These are phyloP conservation scores for rat (Rattus norvegicus) DNA, from an alignment of 2,113 vertebrate genomes.

Conservation along the genomic window DNA sequence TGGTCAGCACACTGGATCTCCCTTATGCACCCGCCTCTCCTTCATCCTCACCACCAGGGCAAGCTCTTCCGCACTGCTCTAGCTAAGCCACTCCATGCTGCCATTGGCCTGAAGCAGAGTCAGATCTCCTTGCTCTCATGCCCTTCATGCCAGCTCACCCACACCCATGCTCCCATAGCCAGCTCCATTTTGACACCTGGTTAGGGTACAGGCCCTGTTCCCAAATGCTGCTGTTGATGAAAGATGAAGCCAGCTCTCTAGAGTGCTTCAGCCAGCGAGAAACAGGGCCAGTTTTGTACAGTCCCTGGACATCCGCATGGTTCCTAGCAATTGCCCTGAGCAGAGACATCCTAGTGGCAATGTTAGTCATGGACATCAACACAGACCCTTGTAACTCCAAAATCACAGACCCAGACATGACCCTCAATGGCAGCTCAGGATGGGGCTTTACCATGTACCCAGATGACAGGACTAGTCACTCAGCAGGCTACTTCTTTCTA, in stretches of 20 bases:
- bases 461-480: background rate
- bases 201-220: background rate
- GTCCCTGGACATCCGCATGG: background rate
- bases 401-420: background rate
- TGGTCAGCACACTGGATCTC: background rate
- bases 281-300: background rate
- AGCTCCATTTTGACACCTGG: background rate
- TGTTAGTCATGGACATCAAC: background rate
- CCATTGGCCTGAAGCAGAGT: too few relatives aligned
- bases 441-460: background rate
- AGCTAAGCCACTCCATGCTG: background rate
- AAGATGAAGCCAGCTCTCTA: background rate
- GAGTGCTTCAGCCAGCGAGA: background rate
- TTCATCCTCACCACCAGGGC: background rate
- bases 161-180: background rate
- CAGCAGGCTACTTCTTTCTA: background rate
- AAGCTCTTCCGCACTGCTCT: background rate
- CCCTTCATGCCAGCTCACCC: background rate
- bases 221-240: background rate
- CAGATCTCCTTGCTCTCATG: background rate
- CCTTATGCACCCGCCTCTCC: background rate
- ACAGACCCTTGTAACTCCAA: background rate
- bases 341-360: background rate
- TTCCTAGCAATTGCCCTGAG: background rate
- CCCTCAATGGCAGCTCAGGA: background rate